phyloP scores from a whole-genome alignment of 2,797 vertebrate species.

The Emys orbicularis region DNA sequence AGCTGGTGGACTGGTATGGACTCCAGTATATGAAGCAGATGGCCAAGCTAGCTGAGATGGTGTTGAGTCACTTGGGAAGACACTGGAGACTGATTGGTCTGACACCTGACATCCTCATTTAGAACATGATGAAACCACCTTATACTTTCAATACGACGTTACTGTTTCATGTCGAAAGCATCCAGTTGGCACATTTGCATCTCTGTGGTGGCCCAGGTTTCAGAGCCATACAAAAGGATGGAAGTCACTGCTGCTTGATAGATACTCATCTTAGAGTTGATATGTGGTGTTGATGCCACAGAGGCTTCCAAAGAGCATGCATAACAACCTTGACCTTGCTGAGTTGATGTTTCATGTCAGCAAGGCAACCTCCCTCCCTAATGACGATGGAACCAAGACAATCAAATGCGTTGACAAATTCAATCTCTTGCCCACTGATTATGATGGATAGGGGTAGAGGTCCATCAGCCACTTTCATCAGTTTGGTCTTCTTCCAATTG shows the following conservation, averaged over 20 bases:
- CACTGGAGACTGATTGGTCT: neutral
- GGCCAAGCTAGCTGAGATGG: neutral
- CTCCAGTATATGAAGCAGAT: neutral
- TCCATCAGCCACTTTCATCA: neutral
- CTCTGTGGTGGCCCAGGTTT: neutral
- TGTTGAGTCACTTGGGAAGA: neutral
- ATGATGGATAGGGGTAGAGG: neutral
- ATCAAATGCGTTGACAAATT: neutral
- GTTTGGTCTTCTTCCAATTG: neutral
- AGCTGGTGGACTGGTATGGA: neutral
- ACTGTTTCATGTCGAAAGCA: neutral
- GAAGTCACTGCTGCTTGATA: neutral
- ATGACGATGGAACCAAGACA: neutral
- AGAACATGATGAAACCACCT: too few relatives aligned
- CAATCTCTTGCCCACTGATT: neutral
- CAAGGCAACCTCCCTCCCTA: neutral
- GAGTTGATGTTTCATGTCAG: neutral
- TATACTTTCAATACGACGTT: neutral
- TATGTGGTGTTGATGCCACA: neutral
- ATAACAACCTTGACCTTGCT: neutral
- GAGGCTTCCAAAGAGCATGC: neutral
- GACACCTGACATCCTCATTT: neutral
- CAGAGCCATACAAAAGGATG: neutral
- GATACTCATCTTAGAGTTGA: neutral
- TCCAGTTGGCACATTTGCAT: neutral